phyloP scores from a whole-genome alignment of 2,797 vertebrate species.

The Acanthopagrus latus region DNA sequence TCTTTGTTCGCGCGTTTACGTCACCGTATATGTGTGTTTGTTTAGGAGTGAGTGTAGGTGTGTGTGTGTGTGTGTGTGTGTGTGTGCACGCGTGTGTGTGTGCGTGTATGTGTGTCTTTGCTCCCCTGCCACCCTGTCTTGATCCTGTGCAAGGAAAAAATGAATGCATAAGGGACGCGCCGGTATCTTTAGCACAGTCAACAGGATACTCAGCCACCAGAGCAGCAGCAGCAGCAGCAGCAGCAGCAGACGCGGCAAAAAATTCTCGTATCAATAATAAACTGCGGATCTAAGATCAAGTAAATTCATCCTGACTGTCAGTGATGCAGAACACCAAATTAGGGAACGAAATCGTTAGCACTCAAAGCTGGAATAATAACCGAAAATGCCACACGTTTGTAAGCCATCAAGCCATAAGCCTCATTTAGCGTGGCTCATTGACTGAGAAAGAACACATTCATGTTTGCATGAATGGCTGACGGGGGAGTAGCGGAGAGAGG shows the following conservation, averaged over 20 bases:
- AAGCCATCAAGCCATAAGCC: slow-evolving; percentile 45
- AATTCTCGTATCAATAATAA: background rate
- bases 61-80: slow-evolving; percentile 15
- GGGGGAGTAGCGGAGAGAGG: slow-evolving; percentile 33
- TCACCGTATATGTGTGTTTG: slow-evolving; percentile 29
- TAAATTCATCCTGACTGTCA: slow-evolving; percentile 20
- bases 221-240: background rate
- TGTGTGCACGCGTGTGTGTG: slow-evolving; percentile 14
- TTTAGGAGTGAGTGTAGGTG: slow-evolving; percentile 4
- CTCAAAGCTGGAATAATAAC: slow-evolving; percentile 33
- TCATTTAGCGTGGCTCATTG: slow-evolving; percentile 56
- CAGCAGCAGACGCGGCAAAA: slow-evolving; percentile 1
- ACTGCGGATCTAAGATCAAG: slow-evolving; percentile 3
- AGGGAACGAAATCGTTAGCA: slow-evolving; percentile 23
- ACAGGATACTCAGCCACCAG: slow-evolving; percentile 62
- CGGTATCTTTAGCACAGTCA: slow-evolving; percentile 69
- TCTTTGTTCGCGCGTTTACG: slow-evolving; percentile 41
- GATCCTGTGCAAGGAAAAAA: slow-evolving; percentile 54
- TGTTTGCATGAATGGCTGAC: slow-evolving; percentile 63
- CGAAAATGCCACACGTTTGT: slow-evolving; percentile 33
- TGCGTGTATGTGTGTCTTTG: slow-evolving; percentile 20
- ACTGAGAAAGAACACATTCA: slow-evolving; percentile 46
- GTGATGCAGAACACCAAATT: slow-evolving; percentile 16
- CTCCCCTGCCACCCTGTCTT: slow-evolving; percentile 42
- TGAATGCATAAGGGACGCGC: slow-evolving; percentile 54